Base-by-base conservation (phyloP, 2,797 vertebrate genomes). In the Coregonus suidteri region DNA sequence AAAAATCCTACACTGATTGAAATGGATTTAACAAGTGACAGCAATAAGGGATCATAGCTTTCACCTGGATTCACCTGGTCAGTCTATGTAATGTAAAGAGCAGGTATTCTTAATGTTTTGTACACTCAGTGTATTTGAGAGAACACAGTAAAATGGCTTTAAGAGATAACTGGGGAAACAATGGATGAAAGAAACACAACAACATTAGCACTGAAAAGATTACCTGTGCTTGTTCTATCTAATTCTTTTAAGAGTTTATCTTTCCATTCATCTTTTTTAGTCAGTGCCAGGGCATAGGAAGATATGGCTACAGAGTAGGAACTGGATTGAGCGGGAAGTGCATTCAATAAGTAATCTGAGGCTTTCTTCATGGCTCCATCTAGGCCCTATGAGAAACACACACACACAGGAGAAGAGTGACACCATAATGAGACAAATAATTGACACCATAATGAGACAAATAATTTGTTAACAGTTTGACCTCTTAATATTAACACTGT, bases 231-330 rank as follows among this genome's bases (percentile, higher is more conserved):
- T 2, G 18, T 20, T 20, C 18, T 2, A 6, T 7, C 56, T 20
- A 59, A 59, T 18, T 59, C 0, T 59, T 59, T 20, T 18, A 59
- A 18, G 7, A 59, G n/a, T 18, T 4, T 20, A 20, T 59, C 56
- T 56, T 56, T 56, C 15, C 54, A n/a, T 15, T 56, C 56, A 47
- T 0, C 0, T 59, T 59, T 59, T 18, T 59, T 59, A 59, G n/a
- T 18, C n/a, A 88, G 52, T 75, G 90, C 86, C 76, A 95, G 79
- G 6, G 95, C 94, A 0, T 95, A 95, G 71, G 89, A 90, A 0
- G 87, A 13, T 11, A 95, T 77, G 73, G 93, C 93, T 67, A 93
- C 88, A 0, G 90, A 86, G 75, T 95, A 95, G 0, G 93, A 83
- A 6, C 90, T 79, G 56, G 56, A 59, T 20, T 59, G 56, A 59